Evolutionary conservation across 92 coral and sea anemone species (phyloP).

Genomic region (Virgularia gustaviana): DNA sequence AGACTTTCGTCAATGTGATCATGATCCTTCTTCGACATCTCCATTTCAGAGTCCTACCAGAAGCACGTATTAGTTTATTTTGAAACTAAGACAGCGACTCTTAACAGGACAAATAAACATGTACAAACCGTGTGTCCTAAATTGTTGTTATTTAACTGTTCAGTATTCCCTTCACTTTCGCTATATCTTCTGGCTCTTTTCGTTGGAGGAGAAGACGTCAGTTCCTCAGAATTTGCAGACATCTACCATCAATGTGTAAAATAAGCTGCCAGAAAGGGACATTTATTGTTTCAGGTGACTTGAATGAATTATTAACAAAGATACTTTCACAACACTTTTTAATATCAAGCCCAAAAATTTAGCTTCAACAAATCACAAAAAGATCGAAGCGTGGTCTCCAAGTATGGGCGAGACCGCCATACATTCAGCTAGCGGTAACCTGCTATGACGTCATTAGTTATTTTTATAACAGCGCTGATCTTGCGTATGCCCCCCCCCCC

Average conservation of each 20-base stretch:
- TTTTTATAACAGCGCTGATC: no score
- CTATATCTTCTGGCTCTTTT: slow-evolving; percentile 88
- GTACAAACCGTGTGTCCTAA: slow-evolving; percentile 60
- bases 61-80: not conserved
- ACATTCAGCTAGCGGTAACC: no score
- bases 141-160: slow-evolving; percentile 61
- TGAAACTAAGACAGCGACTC: not conserved
- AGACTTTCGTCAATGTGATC: slow-evolving; percentile 84
- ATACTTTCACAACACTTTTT: no score
- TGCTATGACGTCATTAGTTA: no score
- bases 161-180: slow-evolving; percentile 49
- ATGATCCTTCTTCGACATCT: slow-evolving; percentile 41
- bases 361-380: no score
- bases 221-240: slow-evolving; percentile 98
- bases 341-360: no score
- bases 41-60: slow-evolving; percentile 67
- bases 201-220: slow-evolving; percentile 98
- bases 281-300: slow-evolving; percentile 13
- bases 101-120: not conserved
- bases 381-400: no score
- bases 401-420: no score
- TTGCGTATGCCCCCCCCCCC: no score
- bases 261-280: slow-evolving; percentile 32
- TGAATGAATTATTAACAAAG: no score
- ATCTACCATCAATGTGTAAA: slow-evolving; percentile 68